phyloP scores from a whole-genome alignment of 2,113 vertebrate species.

The Lipotes vexillifer region DNA sequence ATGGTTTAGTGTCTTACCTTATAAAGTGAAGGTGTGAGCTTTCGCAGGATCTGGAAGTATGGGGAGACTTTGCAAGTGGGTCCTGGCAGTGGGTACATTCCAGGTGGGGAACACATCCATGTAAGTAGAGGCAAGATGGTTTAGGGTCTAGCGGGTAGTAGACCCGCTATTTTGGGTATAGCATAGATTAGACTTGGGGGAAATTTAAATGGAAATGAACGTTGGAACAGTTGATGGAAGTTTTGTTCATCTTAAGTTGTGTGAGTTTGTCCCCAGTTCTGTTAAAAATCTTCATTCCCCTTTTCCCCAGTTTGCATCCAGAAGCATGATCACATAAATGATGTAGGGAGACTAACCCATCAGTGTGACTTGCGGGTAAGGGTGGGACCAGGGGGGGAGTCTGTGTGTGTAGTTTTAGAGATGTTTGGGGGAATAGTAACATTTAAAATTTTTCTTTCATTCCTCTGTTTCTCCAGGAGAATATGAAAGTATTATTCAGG shows the following conservation, averaged over 20 bases:
- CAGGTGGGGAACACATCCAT: no score
- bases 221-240: background rate
- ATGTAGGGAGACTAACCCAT: background rate
- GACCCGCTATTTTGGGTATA: background rate
- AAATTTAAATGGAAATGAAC: background rate
- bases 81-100: background rate
- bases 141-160: background rate
- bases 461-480: constrained; percentile 61
- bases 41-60: background rate
- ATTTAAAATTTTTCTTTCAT: background rate
- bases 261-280: background rate
- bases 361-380: background rate
- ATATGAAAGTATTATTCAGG: constrained; percentile 71
- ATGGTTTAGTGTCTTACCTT: background rate
- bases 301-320: background rate
- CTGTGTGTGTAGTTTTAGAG: background rate
- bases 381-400: background rate
- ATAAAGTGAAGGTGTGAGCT: background rate
- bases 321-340: background rate
- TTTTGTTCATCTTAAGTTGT: background rate
- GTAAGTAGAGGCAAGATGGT: background rate
- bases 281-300: background rate
- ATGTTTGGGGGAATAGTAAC: background rate
- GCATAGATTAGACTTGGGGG: background rate
- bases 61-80: background rate